Evolutionary conservation across 2,113 vertebrate species (phyloP).

Genomic region (Chunga burmeisteri): DNA sequence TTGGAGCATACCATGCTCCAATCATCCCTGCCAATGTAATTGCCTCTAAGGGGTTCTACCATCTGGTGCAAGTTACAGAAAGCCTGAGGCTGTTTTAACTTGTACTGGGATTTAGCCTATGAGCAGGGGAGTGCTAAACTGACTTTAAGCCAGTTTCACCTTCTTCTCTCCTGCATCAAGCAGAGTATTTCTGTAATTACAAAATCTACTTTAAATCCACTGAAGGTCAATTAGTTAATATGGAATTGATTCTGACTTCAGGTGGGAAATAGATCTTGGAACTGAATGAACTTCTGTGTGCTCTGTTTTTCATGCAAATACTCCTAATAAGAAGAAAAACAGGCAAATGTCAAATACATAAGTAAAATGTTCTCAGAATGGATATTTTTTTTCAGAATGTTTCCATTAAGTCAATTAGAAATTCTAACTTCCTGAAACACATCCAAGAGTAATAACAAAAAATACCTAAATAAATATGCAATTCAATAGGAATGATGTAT

Average conservation of each 20-base stretch:
- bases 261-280: constrained; percentile 28
- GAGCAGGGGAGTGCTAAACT: neutral
- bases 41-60: constrained; percentile 41
- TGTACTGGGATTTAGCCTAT: neutral
- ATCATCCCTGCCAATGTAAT: constrained; percentile 26
- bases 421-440: constrained; percentile 22
- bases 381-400: neutral
- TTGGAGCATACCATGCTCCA: constrained; percentile 13
- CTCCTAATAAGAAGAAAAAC: neutral
- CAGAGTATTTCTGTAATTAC: neutral
- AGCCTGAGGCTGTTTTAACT: constrained; percentile 38
- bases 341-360: neutral
- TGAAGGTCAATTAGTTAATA: constrained; percentile 23
- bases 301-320: neutral
- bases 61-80: constrained; percentile 56
- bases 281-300: neutral
- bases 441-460: constrained; percentile 27
- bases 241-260: constrained; percentile 33
- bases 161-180: neutral
- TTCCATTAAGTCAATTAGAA: constrained; percentile 54
- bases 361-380: neutral
- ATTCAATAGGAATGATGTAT: constrained; percentile 22
- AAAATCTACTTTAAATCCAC: constrained; percentile 12
- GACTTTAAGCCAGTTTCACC: constrained; percentile 7
- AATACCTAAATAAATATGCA: constrained; percentile 29